Evolutionary conservation across 92 coral and sea anemone genomes (phyloP).

Genomic region (Muricea muricata): DNA sequence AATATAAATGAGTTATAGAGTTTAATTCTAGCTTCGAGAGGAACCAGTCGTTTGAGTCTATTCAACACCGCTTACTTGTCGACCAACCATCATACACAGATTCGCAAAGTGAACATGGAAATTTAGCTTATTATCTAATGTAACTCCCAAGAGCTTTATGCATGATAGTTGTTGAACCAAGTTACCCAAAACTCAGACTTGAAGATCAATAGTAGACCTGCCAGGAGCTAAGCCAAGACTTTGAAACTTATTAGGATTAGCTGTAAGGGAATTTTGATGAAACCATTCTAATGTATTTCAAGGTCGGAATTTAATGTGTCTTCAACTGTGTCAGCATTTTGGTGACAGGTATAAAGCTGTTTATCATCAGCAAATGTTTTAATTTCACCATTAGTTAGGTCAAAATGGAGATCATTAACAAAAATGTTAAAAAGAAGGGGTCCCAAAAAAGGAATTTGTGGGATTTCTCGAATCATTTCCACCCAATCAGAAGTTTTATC

Average conservation of each 20-base stretch:
- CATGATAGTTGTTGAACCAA: slow-evolving; percentile 48
- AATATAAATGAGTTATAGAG: too few species aligned
- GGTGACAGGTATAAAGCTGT: slow-evolving; percentile 51
- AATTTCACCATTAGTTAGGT: slow-evolving; percentile 1
- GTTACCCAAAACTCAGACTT: slow-evolving; percentile 47
- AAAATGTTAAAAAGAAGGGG: slow-evolving; percentile 45
- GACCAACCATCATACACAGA: slow-evolving; percentile 46
- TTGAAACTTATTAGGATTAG: slow-evolving; percentile 58
- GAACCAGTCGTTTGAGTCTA: too few species aligned
- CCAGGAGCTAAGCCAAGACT: slow-evolving; percentile 69
- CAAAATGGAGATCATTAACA: slow-evolving; percentile 33
- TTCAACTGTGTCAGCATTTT: too few species aligned
- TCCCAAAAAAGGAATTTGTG: slow-evolving; percentile 30
- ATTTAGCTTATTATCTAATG: slow-evolving; percentile 45
- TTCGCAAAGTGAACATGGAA: slow-evolving; percentile 52
- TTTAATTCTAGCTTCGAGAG: too few species aligned
- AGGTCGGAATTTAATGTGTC: too few species aligned
- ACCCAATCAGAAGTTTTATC: slow-evolving; percentile 45
- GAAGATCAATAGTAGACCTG: slow-evolving; percentile 49
- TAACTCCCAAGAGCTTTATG: slow-evolving; percentile 44
- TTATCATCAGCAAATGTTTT: slow-evolving; percentile 49
- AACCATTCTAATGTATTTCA: too few species aligned
- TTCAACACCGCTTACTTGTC: slow-evolving; percentile 51
- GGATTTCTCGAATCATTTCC: slow-evolving; percentile 32
- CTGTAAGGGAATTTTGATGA: too few species aligned